Base-by-base conservation (phyloP, 2,113 vertebrate species). In the Charadrius vociferus region DNA sequence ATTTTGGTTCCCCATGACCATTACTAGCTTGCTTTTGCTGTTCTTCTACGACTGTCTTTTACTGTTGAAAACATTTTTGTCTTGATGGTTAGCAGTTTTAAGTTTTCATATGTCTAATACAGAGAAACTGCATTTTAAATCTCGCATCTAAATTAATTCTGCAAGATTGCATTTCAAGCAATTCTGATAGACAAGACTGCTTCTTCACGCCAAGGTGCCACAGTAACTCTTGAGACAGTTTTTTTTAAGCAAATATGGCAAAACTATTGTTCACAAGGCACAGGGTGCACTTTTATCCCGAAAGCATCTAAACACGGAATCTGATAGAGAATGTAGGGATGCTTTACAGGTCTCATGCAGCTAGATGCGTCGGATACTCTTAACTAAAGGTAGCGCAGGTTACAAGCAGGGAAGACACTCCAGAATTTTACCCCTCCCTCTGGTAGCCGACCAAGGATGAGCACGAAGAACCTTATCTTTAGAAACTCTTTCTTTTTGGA, bases 101-200 rank as follows among this genome's bases (percentile, higher is more conserved):
- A 53, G 7, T 63, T 83, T 88, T 47, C 18, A 0, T 10, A 52
- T 41, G 62, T 27, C 63, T 83, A 36, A 81, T 10, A 30, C 37
- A 39, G 18, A 92, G 47, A 71, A 92, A 93, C 14, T 27, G 37
- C 63, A 13, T 41, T 58, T 81, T 16, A 45, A 81, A 68, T 23
- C 66, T 26, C 39, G 7, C 50, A 19, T 29, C n/a, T 18, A 58
- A 59, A 23, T 36, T 43, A 26, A 30, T 34, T n/a, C 61, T 74
- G 50, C 55, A 88, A 74, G 71, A 23, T 63, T 72, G 63, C 92
- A 68, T 24, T 90, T 59, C 88, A 90, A 58, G 95, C 94, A 72
- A 41, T 63, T 90, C 22, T 58, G 73, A 59, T 1, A 45, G 34
- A 18, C 70, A 47, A 41, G 61, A 24, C 45, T 32, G 37, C 66